Base-by-base conservation (phyloP, 2,797 vertebrate species). In the Coendou prehensilis region DNA sequence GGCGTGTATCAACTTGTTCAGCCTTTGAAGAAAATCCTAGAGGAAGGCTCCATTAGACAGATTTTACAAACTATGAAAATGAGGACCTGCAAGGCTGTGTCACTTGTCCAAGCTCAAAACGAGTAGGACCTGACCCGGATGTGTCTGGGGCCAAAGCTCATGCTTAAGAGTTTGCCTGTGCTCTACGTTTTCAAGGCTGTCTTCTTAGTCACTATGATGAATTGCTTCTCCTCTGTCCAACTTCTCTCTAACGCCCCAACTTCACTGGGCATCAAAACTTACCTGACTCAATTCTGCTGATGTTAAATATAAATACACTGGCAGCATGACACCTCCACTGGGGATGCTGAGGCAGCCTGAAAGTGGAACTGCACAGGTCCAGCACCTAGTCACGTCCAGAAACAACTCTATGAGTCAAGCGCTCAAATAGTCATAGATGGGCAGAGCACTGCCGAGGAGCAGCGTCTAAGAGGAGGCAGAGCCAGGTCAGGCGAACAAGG, bases 401-500 rank as follows among this genome's bases (percentile, higher is more conserved):
- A 78, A 83, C 85, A 26, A 54, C 45, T 28, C 83, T 57, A 10
- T 9, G 28, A 80, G 47, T 94, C 87, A 91, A 26, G 78, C 13
- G 61, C 14, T 93, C 75, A 93, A 45, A 81, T 10, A 69, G 67
- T 15, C 41, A 23, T 26, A 14, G 23, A 28, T 28, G 78, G 88
- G 67, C 64, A 71, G 41, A 61, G 80, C 81, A 69, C 28, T 82
- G 50, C 59, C 5, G 13, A 86, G 57, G 54, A 95, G 30, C 57
- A 3, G 73, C 78, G 56, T 90, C 63, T 10, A 88, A 54, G 67
- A 92, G 61, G 20, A 93, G 82, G 82, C 75, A 94, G 93, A 96
- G 37, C 59, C 78, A 95, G 87, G 85, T 92, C 82, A 97, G 97
- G 97, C 97, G 97, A 95, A 93, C 0, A 75, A 97, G 96, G 97